Conservation (phyloP, 23 tunicate species). For the Phallusia fumigata region DNA sequence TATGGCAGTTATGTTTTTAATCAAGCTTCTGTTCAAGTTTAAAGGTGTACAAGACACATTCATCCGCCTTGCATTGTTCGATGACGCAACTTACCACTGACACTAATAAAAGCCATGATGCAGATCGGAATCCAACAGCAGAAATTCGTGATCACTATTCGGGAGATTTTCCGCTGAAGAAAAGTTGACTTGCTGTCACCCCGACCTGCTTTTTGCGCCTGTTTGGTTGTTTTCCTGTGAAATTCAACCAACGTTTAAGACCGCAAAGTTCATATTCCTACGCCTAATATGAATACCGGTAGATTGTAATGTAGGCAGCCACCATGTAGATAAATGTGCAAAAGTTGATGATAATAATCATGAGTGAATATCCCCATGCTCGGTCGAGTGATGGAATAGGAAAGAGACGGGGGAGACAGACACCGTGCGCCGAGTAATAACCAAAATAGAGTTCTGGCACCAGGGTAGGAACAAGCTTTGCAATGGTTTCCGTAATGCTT, state of each 20-base stretch:
- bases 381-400: conserved; percentile 21
- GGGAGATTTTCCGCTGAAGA: conserved; percentile 57
- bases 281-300: conserved; percentile 14
- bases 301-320: conserved; percentile 26
- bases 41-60: no score
- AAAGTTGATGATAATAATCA: conserved; percentile 38
- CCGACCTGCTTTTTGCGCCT: conserved; percentile 16
- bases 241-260: no score
- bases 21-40: no score
- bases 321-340: conserved; percentile 30
- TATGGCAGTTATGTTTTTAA: no score
- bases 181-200: conserved; percentile 5
- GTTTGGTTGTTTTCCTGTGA: background rate
- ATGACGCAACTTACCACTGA: conserved; percentile 26
- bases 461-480: conserved; percentile 6
- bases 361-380: conserved; percentile 34
- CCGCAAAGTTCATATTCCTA: background rate
- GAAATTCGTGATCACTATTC: conserved; percentile 45
- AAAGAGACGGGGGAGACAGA: conserved; percentile 50
- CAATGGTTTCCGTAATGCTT: background rate
- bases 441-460: conserved; percentile 31
- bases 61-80: no score
- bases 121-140: conserved; percentile 83
- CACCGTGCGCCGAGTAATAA: conserved; percentile 48
- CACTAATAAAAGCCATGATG: conserved; percentile 55